Percentiles rank a stretch among this genome's conserved stretches.
phyloP scores from a whole-genome alignment of 2,113 vertebrate species.

The Eretmochelys imbricata region DNA sequence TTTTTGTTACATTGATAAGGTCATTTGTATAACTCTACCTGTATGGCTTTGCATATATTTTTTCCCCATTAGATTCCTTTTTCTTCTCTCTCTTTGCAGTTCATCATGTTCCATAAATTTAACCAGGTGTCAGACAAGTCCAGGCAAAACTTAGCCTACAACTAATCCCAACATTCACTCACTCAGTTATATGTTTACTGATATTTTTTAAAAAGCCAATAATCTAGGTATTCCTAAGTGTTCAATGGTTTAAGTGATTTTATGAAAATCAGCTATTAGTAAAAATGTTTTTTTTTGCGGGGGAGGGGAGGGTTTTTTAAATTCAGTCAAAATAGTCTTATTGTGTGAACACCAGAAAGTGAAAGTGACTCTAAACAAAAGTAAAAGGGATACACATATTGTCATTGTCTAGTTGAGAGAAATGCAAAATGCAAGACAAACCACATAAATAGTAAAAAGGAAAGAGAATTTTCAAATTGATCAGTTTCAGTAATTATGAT shows the following conservation, averaged over 20 bases:
- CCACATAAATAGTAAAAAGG: neutral
- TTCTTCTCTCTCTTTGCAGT: neutral
- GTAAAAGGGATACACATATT: neutral
- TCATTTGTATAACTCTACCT: conserved; percentile 54
- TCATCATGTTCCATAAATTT: neutral
- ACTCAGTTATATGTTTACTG: neutral
- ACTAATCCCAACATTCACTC: neutral
- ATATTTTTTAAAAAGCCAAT: neutral
- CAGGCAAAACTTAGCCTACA: neutral
- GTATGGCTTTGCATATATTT: conserved; percentile 50
- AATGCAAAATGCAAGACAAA: conserved; percentile 26
- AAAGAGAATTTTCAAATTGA: neutral
- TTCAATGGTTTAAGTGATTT: neutral
- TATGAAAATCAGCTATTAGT: neutral
- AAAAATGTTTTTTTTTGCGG: neutral
- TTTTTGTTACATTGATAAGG: conserved; percentile 63
- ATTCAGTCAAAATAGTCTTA: neutral
- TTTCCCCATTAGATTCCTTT: neutral
- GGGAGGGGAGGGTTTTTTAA: neutral
- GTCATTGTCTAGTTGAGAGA: neutral
- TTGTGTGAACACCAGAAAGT: neutral
- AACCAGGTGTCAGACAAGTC: neutral
- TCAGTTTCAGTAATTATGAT: neutral
- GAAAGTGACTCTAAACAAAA: neutral
- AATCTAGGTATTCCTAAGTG: conserved; percentile 11